phyloP scores from a whole-genome alignment of 2,797 vertebrate genomes.

The Acrossocheilus fasciatus region DNA sequence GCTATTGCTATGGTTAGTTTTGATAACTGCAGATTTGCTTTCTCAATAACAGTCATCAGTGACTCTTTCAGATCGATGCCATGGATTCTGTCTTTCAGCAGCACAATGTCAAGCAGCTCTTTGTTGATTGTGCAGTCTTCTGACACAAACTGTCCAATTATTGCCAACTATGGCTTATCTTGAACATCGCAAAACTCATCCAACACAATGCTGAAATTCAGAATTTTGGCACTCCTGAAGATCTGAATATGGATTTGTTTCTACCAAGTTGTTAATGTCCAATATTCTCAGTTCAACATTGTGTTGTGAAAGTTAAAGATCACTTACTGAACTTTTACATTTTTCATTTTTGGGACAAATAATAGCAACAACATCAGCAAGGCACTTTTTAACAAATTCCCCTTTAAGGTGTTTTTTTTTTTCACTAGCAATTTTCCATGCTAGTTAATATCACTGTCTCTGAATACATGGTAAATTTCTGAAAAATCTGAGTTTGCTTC shows the following conservation, averaged over 20 bases:
- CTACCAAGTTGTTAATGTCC: constrained; percentile 31
- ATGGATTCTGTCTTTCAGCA: constrained; percentile 59
- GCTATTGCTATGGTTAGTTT: constrained; percentile 52
- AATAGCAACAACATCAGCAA: background rate
- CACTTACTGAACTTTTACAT: background rate
- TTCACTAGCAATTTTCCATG: background rate
- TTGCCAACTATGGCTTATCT: background rate
- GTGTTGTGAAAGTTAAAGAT: constrained; percentile 1
- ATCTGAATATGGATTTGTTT: constrained; percentile 41
- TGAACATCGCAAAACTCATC: constrained; percentile 14
- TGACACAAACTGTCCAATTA: constrained; percentile 56
- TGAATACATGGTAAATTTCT: background rate
- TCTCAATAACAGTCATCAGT: constrained; percentile 40
- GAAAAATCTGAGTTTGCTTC: constrained; percentile 7
- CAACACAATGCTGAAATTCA: constrained; percentile 15
- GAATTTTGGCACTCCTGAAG: constrained; percentile 16
- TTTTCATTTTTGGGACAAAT: background rate
- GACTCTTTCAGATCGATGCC: constrained; percentile 56
- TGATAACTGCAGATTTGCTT: constrained; percentile 42
- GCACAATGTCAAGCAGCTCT: constrained; percentile 59
- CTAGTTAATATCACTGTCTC: background rate
- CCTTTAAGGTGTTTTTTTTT: background rate
- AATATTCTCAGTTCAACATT: constrained; percentile 49
- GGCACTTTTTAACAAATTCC: constrained; percentile 19
- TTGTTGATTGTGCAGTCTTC: constrained; percentile 55